A percentile compares a stretch with the other conserved stretches of the same genome.
Evolutionary conservation across 1,140 invertebrate species (phyloP).

Genomic region (Bemisia tabaci): DNA sequence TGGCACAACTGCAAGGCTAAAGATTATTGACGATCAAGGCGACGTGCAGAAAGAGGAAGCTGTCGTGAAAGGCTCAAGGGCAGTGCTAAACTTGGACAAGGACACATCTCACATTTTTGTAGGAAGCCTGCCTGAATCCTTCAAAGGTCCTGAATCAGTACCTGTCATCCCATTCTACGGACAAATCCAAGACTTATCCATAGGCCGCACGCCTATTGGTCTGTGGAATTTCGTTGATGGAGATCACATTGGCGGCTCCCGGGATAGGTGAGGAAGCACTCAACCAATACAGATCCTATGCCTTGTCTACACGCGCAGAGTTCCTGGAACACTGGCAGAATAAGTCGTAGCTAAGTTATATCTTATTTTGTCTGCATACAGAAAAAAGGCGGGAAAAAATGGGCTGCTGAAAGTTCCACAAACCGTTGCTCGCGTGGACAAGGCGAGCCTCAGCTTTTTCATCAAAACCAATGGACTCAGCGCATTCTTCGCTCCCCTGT

Average conservation of each 20-base stretch:
- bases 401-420: too few relatives aligned
- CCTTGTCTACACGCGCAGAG: too few relatives aligned
- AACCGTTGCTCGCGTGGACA: too few relatives aligned
- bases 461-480: too few relatives aligned
- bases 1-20: slow-evolving; percentile 67
- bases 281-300: not conserved
- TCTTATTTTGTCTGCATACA: too few relatives aligned
- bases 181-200: slow-evolving; percentile 74
- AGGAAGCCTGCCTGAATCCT: slow-evolving; percentile 65
- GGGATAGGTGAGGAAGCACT: slow-evolving; percentile 44
- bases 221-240: slow-evolving; percentile 83
- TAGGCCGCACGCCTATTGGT: slow-evolving; percentile 77
- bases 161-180: slow-evolving; percentile 67
- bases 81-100: slow-evolving; percentile 74
- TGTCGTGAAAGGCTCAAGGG: slow-evolving; percentile 48
- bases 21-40: slow-evolving; percentile 53
- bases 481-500: too few relatives aligned
- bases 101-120: slow-evolving; percentile 78
- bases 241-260: slow-evolving; percentile 53
- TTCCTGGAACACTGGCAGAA: too few relatives aligned
- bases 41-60: slow-evolving; percentile 47
- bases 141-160: slow-evolving; percentile 51
- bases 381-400: too few relatives aligned
- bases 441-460: too few relatives aligned
- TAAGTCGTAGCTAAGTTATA: too few relatives aligned